Conservation (phyloP, 2,113 vertebrate species). For the Xyrauchen texanus region DNA sequence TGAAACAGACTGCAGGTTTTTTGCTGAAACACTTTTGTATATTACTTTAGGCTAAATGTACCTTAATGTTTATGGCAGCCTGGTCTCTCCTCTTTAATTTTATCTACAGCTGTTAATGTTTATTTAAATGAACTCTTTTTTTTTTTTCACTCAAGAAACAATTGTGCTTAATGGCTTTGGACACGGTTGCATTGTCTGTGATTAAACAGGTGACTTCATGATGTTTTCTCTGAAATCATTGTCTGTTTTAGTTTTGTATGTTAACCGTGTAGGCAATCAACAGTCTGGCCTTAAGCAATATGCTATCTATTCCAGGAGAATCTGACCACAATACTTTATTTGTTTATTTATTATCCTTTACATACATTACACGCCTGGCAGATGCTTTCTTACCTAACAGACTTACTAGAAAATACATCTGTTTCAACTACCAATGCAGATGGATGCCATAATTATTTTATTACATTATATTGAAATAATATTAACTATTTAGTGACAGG, state of each 20-base stretch:
- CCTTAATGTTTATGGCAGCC: not conserved
- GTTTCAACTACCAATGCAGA: too few relatives aligned
- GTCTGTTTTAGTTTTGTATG: not conserved
- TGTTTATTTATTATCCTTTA: too few relatives aligned
- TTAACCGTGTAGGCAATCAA: conserved; percentile 5
- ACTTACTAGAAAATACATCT: too few relatives aligned
- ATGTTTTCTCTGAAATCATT: conserved; percentile 27
- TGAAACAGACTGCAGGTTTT: not conserved
- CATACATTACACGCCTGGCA: too few relatives aligned
- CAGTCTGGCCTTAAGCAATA: not conserved
- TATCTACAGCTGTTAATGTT: not conserved
- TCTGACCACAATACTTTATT: not conserved
- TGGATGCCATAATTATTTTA: too few relatives aligned
- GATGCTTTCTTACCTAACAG: too few relatives aligned
- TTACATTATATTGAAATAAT: too few relatives aligned
- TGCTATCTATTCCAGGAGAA: not conserved
- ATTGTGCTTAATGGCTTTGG: conserved; percentile 44
- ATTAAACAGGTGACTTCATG: conserved; percentile 2
- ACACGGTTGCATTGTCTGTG: conserved; percentile 33
- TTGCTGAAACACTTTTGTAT: not conserved
- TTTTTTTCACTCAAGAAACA: conserved; percentile 27
- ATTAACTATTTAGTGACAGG: too few relatives aligned
- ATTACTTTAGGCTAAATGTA: not conserved
- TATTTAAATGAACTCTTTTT: not conserved
- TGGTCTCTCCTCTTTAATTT: not conserved